Conservation (phyloP, 2,797 vertebrate species). For the Hydrolagus colliei region DNA sequence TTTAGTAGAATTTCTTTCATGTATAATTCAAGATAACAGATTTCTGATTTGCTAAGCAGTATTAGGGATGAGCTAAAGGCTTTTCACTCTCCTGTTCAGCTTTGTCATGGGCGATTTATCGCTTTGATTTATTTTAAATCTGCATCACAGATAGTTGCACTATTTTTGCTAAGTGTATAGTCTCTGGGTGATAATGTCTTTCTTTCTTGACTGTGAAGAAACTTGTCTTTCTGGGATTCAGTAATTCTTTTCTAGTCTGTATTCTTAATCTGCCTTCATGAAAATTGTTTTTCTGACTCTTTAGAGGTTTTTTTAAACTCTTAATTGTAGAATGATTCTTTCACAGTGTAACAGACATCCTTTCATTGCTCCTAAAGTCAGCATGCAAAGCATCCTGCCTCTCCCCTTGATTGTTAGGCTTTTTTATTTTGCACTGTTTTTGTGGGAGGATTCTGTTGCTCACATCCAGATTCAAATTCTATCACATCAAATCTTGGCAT, state of each 20-base stretch:
- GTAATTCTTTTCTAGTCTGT: slow-evolving; percentile 6
- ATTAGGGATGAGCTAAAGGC: not conserved
- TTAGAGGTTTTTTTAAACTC: too few species aligned
- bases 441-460: too few species aligned
- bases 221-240: not conserved
- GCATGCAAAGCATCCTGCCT: too few species aligned
- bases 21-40: not conserved
- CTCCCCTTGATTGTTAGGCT: too few species aligned
- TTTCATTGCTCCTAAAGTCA: too few species aligned
- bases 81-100: not conserved
- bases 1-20: not conserved
- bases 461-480: too few species aligned
- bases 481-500: too few species aligned
- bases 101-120: not conserved
- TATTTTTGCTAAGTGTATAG: not conserved
- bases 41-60: not conserved
- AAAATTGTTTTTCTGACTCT: not conserved
- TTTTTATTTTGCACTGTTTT: too few species aligned
- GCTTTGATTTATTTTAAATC: not conserved
- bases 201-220: not conserved
- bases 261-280: not conserved
- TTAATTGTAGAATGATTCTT: too few species aligned
- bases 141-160: not conserved
- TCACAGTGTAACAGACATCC: too few species aligned
- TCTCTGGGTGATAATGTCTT: not conserved